Evolutionary conservation across 1,140 invertebrate species (phyloP).

Genomic region (Pseudomyrmex dendroicus): DNA sequence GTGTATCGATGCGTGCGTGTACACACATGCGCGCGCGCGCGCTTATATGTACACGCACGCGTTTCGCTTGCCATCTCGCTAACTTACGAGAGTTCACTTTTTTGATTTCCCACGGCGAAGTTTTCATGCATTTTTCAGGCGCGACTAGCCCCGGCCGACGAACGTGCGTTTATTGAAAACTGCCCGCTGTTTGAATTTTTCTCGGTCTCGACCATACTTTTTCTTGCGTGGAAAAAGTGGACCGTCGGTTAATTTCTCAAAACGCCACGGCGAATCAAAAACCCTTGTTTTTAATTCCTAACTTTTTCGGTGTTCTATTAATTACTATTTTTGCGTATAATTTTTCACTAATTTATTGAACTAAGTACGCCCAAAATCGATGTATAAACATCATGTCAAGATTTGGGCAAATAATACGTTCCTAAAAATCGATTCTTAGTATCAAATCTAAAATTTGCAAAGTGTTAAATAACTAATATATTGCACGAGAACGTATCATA

Average conservation of each 20-base stretch:
- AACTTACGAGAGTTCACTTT: constrained; percentile 60
- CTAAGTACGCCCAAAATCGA: too few relatives aligned
- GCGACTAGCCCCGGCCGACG: constrained; percentile 22
- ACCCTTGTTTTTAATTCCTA: too few relatives aligned
- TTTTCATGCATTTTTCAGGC: constrained; percentile 62
- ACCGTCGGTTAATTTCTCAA: constrained; percentile 31
- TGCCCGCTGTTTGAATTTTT: constrained; percentile 51
- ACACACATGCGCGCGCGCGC: background rate
- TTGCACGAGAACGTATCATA: background rate
- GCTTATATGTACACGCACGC: background rate
- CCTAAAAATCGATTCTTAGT: too few relatives aligned
- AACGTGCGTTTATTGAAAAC: constrained; percentile 57
- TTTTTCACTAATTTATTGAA: too few relatives aligned
- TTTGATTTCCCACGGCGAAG: constrained; percentile 61
- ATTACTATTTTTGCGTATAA: too few relatives aligned
- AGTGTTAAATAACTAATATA: background rate
- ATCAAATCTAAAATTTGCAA: too few relatives aligned
- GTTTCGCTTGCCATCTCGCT: constrained; percentile 38
- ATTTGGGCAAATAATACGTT: too few relatives aligned
- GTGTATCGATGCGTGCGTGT: background rate
- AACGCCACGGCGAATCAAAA: background rate
- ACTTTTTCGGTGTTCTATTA: too few relatives aligned
- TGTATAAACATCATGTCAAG: too few relatives aligned
- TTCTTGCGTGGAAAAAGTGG: background rate
- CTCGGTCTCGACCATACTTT: constrained; percentile 1